Percentiles rank a stretch among this genome's conserved stretches.
Evolutionary conservation across 2,797 vertebrate genomes (phyloP).

Genomic region (Pristis pectinata): DNA sequence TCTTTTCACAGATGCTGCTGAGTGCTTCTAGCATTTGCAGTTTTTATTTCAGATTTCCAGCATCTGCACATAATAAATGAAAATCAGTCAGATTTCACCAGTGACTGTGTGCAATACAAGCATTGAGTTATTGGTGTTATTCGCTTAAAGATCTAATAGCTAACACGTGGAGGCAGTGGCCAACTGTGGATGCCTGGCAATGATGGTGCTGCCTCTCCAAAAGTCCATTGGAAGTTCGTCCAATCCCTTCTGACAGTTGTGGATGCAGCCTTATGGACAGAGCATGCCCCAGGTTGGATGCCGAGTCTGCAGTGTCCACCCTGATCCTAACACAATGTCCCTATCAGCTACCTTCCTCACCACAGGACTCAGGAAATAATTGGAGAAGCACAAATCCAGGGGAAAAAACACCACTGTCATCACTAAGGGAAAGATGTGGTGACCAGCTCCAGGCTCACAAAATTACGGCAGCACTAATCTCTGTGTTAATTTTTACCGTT

Average conservation of each 20-base stretch:
- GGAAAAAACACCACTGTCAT: too few species aligned
- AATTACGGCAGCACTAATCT: background rate
- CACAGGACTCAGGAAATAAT: too few species aligned
- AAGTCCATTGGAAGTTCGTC: background rate
- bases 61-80: too few species aligned
- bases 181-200: background rate
- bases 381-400: background rate
- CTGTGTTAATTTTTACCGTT: constrained; percentile 38
- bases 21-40: too few species aligned
- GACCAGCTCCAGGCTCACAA: too few species aligned
- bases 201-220: background rate
- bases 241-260: background rate
- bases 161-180: background rate
- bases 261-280: background rate
- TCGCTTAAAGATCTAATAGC: background rate
- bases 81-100: background rate
- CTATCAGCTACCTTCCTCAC: too few species aligned
- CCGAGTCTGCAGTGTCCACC: too few species aligned
- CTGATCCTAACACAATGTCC: too few species aligned
- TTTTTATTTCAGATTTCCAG: background rate
- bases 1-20: too few species aligned
- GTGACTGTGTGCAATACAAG: background rate
- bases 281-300: background rate
- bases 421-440: background rate
- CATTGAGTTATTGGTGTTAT: background rate